Conservation (phyloP, 1,140 invertebrate genomes). For the Drosophila mauritiana region DNA sequence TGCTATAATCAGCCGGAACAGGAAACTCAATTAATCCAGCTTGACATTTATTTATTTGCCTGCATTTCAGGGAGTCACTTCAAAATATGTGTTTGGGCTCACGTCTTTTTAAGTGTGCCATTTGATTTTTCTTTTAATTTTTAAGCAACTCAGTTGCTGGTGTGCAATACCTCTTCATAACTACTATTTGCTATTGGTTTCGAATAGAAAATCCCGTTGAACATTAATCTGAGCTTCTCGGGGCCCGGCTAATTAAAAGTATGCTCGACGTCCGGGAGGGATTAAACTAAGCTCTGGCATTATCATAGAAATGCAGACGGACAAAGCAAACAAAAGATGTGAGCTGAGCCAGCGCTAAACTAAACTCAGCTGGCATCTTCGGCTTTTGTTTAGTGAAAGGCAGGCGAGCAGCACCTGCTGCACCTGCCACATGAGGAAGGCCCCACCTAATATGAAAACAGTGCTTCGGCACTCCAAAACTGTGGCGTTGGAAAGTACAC, state of each 20-base stretch:
- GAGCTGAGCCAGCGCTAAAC: slow-evolving; percentile 13
- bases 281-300: slow-evolving; percentile 21
- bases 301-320: slow-evolving; percentile 37
- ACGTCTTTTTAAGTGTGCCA: no score
- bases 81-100: no score
- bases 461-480: slow-evolving; percentile 35
- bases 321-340: slow-evolving; percentile 24
- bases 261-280: not conserved
- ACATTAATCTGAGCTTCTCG: slow-evolving; percentile 10
- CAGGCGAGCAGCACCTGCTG: slow-evolving; percentile 32
- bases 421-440: slow-evolving; percentile 32
- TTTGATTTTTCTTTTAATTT: not conserved
- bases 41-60: slow-evolving; percentile 2
- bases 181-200: not conserved
- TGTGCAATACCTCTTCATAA: not conserved
- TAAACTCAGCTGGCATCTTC: slow-evolving; percentile 14
- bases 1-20: slow-evolving; percentile 10
- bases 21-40: slow-evolving; percentile 15
- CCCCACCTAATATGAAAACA: slow-evolving; percentile 49
- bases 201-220: not conserved
- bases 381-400: slow-evolving; percentile 50
- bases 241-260: slow-evolving; percentile 30
- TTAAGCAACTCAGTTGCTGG: no score
- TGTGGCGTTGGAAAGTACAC: slow-evolving; percentile 40
- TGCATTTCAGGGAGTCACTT: not conserved